These are phyloP conservation scores for Lateolabrax maculatus DNA, from an alignment of 2,797 vertebrate species.

Conservation along the genomic window DNA sequence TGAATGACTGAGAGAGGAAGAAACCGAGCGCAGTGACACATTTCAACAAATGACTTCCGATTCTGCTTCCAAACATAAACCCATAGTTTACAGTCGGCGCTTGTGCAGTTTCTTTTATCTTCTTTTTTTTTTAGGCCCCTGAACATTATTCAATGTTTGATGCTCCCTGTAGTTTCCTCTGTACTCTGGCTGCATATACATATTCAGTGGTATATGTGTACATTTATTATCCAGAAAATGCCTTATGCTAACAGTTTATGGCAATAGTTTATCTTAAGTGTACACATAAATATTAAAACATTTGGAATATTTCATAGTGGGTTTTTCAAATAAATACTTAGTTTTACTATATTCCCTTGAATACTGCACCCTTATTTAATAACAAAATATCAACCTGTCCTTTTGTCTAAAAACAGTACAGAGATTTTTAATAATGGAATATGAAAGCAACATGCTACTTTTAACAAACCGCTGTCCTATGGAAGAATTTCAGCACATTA, in stretches of 20 bases:
- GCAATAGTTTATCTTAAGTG: constrained; percentile 1
- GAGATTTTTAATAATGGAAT: neutral
- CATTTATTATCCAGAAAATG: constrained; percentile 9
- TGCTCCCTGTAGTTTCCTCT: neutral
- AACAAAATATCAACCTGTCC: neutral
- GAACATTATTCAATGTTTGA: constrained; percentile 3
- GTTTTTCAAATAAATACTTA: neutral
- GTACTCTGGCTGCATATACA: neutral
- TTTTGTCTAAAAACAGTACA: neutral
- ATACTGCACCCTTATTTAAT: neutral
- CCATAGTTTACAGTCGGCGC: neutral
- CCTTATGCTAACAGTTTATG: constrained; percentile 6
- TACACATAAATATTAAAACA: neutral
- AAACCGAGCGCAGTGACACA: constrained; percentile 19
- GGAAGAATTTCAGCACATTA: neutral
- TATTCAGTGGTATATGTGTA: neutral
- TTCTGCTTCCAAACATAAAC: neutral
- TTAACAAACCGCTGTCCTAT: neutral
- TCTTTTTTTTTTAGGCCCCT: neutral
- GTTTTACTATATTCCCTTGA: neutral
- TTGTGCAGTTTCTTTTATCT: neutral
- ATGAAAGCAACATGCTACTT: neutral
- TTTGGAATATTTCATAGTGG: neutral
- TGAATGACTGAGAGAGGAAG: neutral
- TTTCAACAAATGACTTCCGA: constrained; percentile 38